phyloP scores from a whole-genome alignment of 2,797 vertebrate genomes.

The Rhinatrema bivittatum region DNA sequence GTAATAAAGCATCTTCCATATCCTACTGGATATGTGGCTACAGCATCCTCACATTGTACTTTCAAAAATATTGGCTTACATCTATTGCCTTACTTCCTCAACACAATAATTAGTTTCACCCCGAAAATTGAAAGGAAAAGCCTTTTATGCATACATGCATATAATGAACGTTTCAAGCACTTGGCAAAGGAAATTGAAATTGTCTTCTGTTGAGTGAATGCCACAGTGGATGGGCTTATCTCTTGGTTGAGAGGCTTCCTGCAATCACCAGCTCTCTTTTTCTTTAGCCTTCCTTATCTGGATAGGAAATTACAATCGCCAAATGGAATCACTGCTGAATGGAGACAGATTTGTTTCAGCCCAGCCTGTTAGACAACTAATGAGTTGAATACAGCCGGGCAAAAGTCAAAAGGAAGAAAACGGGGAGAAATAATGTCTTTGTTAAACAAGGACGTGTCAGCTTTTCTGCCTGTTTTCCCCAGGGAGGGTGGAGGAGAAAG shows the following conservation, averaged over 20 bases:
- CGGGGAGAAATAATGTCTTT: slow-evolving; percentile 65
- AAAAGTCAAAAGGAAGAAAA: slow-evolving; percentile 15
- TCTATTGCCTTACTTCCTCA: too few species aligned
- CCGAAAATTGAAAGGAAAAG: slow-evolving; percentile 34
- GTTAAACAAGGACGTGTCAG: slow-evolving; percentile 65
- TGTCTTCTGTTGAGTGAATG: not conserved
- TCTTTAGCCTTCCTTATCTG: slow-evolving; percentile 32
- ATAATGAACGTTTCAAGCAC: too few species aligned
- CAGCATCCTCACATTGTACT: too few species aligned
- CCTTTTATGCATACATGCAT: too few species aligned
- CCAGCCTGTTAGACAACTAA: slow-evolving; percentile 67
- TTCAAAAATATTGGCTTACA: too few species aligned
- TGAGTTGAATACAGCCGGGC: slow-evolving; percentile 58
- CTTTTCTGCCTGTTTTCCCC: slow-evolving; percentile 58
- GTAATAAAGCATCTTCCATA: too few species aligned
- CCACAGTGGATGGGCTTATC: not conserved
- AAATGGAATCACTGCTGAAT: slow-evolving; percentile 41
- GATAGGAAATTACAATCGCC: slow-evolving; percentile 40
- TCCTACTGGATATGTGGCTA: too few species aligned
- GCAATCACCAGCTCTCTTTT: slow-evolving; percentile 3
- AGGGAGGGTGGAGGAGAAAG: slow-evolving; percentile 67
- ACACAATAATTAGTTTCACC: too few species aligned
- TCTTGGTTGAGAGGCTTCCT: slow-evolving; percentile 6
- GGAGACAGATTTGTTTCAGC: slow-evolving; percentile 36
- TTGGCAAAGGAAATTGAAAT: too few species aligned